Base-by-base conservation (phyloP, 35 echinoderm and acorn worm species). In the Holothuria glaberrima region DNA sequence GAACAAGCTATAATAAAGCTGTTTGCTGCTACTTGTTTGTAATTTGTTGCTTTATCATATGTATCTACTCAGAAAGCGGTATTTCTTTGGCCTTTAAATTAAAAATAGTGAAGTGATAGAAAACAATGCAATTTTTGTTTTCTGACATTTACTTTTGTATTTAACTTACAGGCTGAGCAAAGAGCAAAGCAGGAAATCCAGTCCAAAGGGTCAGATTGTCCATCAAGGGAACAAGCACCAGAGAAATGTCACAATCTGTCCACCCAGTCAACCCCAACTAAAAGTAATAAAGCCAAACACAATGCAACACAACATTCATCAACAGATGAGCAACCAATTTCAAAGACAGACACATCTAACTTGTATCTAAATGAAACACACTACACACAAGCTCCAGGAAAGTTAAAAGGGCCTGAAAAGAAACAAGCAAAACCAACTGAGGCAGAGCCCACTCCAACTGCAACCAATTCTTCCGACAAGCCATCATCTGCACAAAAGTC, bases 181-280 rank as follows among this genome's bases (percentile, higher is more conserved):
- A 95, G 80, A 74, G 91, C 91, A 59, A 90, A 90, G 57, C 87
- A 90, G 31, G 92, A 87, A 17, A 71, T 14, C 41, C 60, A 87
- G 62, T 41, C 85, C 32, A 87, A 71, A 34, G 28, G 66, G 22
- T 87, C 62, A 27, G 58, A 45, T 29, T 87, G 85, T 70, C 41
- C 61, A 87, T 87, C 85, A 30, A 87, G 56, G 56, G 85, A 87
- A 71, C 41, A 67, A 28, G 33, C 66, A 30, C 22, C 32, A 26
- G 61, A 87, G 18, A 71, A 87, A 71, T 87, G 65, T 71, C 85
- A 69, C 28, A 67, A 67, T 33, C 63, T 69, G 20, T 87, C 85
- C 34, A 71, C 85, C 14, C 85, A 87, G 65, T 87, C 85, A 18
- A 87, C 85, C 6, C 85, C 85, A 52, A 87, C 85, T 31, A 87